Evolutionary conservation across 1,140 invertebrate genomes (phyloP), one percentile per base, ranked within the genome.

Genomic region (Macrotrachela quadricornifera): DNA sequence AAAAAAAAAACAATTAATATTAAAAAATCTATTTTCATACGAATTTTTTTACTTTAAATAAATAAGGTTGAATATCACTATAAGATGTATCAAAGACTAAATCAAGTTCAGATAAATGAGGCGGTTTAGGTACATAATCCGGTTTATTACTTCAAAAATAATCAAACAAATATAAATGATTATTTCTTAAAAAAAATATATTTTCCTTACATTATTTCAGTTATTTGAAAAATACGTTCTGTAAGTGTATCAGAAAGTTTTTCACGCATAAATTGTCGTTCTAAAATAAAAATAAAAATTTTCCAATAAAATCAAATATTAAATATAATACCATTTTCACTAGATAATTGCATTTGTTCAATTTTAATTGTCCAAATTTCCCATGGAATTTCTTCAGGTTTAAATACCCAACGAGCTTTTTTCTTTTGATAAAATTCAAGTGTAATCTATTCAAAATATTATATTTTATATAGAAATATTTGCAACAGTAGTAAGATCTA

Each of bases 351-450:
- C 14, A 87, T 80, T 11, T 91, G 72, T 64, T 91, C 84, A 37
- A 92, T 73, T 56, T 83, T 79, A 1, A 95, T 76, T 17, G 85
- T 91, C 90, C 88, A 95, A 13, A 94, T 83, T 66, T 95, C 90
- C 90, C 90, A 95, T 0, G 88, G 85, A 61, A 87, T 84, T 62
- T 80, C 83, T 63, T 92, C 86, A 52, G 80, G 77, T 21, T 53
- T 44, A 61, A 91, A 86, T 10, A 80, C 78, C 85, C 86, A 92
- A 46, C 81, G 77, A 47, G 78, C 79, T 61, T 81, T 80, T 63
- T 84, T 85, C 64, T 81, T 85, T 64, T 90, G 83, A 71, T 85
- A 92, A 73, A 95, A 94, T 69, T 94, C 87, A 46, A 95, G 72
- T 38, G 82, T 85, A 58, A 95, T 92, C 68, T 91, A 30, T 4